phyloP scores from a whole-genome alignment of 2,888 invertebrate genomes.

The Iselma pallidipennis region DNA sequence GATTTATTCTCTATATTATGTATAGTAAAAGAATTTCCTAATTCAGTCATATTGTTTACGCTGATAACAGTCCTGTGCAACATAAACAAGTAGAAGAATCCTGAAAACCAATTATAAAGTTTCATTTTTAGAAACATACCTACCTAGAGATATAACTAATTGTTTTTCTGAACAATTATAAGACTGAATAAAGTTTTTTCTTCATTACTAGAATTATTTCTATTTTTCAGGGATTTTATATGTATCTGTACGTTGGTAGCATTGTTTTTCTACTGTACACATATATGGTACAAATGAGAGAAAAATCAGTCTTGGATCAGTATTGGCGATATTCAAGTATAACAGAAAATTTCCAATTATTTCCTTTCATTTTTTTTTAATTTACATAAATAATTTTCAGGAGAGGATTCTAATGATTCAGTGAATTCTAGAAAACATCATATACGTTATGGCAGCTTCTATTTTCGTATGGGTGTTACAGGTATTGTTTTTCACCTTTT shows the following conservation, averaged over 20 bases:
- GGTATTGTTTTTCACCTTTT: conserved; percentile 57
- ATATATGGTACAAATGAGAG: conserved; percentile 67
- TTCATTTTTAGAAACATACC: too few relatives aligned
- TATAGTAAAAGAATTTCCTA: too few relatives aligned
- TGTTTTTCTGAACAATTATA: too few relatives aligned
- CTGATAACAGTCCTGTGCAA: too few relatives aligned
- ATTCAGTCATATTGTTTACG: too few relatives aligned
- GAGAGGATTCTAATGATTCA: conserved; percentile 45
- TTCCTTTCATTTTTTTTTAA: background rate
- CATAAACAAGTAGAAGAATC: too few relatives aligned
- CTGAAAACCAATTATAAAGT: too few relatives aligned
- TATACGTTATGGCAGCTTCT: conserved; percentile 64
- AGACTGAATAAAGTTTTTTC: too few relatives aligned
- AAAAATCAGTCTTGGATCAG: conserved; percentile 40
- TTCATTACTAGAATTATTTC: too few relatives aligned
- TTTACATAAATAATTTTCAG: conserved; percentile 9
- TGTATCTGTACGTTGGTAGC: conserved; percentile 85
- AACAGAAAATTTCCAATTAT: background rate
- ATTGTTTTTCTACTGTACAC: conserved; percentile 84
- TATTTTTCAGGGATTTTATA: conserved; percentile 74
- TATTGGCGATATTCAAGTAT: conserved; percentile 38
- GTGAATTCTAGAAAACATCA: conserved; percentile 27
- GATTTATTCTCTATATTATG: too few relatives aligned
- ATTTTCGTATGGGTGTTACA: conserved; percentile 66
- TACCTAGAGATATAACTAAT: too few relatives aligned